Conservation (phyloP, 2,888 invertebrate genomes). For the Yponomeuta cagnagella region DNA sequence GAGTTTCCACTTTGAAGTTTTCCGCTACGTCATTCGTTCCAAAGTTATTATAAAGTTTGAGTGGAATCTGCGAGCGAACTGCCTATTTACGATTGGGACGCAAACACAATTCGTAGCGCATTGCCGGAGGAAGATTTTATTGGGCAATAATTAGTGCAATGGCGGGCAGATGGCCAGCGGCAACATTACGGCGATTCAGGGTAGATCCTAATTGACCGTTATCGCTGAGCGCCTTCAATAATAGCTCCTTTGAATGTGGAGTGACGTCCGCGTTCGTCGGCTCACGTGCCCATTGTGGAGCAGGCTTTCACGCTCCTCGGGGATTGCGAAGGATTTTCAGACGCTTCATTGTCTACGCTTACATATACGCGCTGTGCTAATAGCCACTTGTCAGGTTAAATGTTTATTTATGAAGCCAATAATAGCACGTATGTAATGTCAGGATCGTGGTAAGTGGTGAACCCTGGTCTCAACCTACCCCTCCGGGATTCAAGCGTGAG, state of each 20-base stretch:
- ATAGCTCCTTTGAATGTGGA: constrained; percentile 57
- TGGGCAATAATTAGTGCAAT: constrained; percentile 36
- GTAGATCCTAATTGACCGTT: constrained; percentile 58
- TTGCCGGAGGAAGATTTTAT: constrained; percentile 26
- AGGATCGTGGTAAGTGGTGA: no score
- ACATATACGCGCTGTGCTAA: constrained; percentile 33
- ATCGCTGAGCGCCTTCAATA: constrained; percentile 50
- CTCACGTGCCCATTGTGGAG: constrained; percentile 52
- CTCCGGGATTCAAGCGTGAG: no score
- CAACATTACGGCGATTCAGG: constrained; percentile 31
- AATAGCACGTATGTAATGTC: constrained; percentile 20
- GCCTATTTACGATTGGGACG: constrained; percentile 3
- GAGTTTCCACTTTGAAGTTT: constrained; percentile 7
- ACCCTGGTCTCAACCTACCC: no score
- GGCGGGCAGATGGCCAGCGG: constrained; percentile 19
- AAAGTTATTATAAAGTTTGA: background rate
- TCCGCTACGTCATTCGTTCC: background rate
- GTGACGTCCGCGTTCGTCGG: constrained; percentile 35
- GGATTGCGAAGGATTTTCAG: constrained; percentile 58
- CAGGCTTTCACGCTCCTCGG: constrained; percentile 49
- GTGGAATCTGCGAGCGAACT: background rate
- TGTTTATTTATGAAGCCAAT: constrained; percentile 34
- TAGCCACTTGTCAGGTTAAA: constrained; percentile 31
- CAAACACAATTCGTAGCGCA: background rate
- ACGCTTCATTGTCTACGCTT: constrained; percentile 29